Conservation (phyloP, 2,888 invertebrate genomes). For the Syritta pipiens region DNA sequence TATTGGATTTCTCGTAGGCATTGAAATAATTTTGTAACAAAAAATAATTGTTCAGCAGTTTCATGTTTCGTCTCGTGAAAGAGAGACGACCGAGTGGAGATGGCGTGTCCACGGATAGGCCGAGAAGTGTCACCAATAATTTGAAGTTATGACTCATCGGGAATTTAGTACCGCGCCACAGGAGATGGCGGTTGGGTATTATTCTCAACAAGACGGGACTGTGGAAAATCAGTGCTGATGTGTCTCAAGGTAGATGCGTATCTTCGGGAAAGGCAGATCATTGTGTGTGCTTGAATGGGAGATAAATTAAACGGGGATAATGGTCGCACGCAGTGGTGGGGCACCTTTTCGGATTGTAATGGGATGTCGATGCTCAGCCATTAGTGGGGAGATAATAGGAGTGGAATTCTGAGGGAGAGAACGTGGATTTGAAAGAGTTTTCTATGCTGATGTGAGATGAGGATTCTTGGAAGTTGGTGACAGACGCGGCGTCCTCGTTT, state of each 20-base stretch:
- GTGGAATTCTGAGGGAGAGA: conserved; percentile 20
- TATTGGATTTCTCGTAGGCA: conserved; percentile 41
- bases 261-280: conserved; percentile 18
- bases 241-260: conserved; percentile 40
- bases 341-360: conserved; percentile 43
- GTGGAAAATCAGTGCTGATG: conserved; percentile 30
- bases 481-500: too few relatives aligned
- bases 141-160: conserved; percentile 53
- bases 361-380: conserved; percentile 41
- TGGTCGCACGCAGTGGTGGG: conserved; percentile 33
- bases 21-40: conserved; percentile 57
- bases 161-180: conserved; percentile 38
- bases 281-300: conserved; percentile 23
- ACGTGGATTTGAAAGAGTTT: too few relatives aligned
- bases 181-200: conserved; percentile 12
- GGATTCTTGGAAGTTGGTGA: too few relatives aligned
- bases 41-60: conserved; percentile 56
- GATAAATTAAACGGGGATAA: conserved; percentile 51
- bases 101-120: too few relatives aligned
- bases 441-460: too few relatives aligned
- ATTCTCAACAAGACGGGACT: too few relatives aligned
- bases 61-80: conserved; percentile 32
- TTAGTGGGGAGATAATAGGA: conserved; percentile 47
- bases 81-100: neutral
- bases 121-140: conserved; percentile 51